Evolutionary conservation across 2,113 vertebrate species (phyloP), one percentile per base, ranked within the genome.

Genomic region (Solea senegalensis): DNA sequence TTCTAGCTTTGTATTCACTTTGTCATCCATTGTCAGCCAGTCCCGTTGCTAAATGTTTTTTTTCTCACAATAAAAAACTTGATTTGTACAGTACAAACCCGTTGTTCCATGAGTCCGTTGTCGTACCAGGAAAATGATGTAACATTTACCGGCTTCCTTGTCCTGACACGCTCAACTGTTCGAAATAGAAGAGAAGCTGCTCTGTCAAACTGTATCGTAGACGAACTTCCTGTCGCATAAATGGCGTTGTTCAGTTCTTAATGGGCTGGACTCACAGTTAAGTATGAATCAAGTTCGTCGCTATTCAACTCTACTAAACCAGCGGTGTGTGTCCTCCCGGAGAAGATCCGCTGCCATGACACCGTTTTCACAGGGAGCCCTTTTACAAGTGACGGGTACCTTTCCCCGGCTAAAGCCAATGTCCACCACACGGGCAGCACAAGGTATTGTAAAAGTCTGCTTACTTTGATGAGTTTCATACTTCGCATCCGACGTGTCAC

Each of bases 281-380:
- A 56, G n/a, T 26, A 92, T 92, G 91, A 85, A 86, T 73, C 55
- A 89, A 11, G 77, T 73, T 8, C 84, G 88, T 16, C 84, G 87
- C 9, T 91, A 86, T 51, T 88, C 84, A 15, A 21, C 71, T 11
- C 55, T 90, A 3, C 27, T 92, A 13, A 62, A 64, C 46, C 86
- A 86, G 40, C 41, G 88, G 34, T 86, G 78, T 39, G 51, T 59
- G 3, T 63, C 85, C 12, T 76, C 80, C 1, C 53, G 60, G 43
- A 60, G 64, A 0, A 54, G 39, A 15, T 21, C 65, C 16, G 7
- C 65, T 1, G 53, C n/a, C 26, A 61, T 61, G 52, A 67, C 26
- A 14, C 4, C 55, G 26, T 9, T 60, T 0, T 9, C 60, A 5
- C 41, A 54, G 14, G 64, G 3, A 16, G 8, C 49, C 21, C 21